phyloP scores from a whole-genome alignment of 2,113 vertebrate genomes.

The Chaenogobius annularis region DNA sequence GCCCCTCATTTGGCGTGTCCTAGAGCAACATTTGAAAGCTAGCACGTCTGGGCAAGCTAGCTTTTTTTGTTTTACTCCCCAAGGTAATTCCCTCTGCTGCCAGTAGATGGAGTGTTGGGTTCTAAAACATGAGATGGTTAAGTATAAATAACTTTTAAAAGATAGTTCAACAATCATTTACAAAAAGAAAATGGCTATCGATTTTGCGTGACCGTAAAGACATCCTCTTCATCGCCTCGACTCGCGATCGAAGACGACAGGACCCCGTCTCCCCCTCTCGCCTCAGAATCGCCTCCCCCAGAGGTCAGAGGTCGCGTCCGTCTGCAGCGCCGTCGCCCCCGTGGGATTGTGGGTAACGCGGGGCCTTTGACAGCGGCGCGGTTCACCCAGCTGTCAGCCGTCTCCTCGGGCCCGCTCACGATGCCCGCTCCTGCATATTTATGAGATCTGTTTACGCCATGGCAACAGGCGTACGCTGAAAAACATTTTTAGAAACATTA shows the following conservation, averaged over 20 bases:
- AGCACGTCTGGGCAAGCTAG: no score
- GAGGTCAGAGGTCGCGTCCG: conserved; percentile 21
- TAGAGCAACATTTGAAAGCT: no score
- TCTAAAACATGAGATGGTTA: no score
- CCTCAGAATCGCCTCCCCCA: not conserved
- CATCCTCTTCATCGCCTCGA: conserved; percentile 5
- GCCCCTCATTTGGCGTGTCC: no score
- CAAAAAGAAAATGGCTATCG: no score
- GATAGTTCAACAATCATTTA: no score
- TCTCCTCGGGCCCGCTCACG: conserved; percentile 16
- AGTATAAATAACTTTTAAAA: no score
- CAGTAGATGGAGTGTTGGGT: no score
- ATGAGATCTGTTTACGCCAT: not conserved
- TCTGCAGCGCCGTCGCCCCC: conserved; percentile 26
- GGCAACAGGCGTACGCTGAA: not conserved
- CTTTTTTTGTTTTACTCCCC: no score
- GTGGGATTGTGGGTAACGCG: conserved; percentile 5
- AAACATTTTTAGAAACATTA: not conserved
- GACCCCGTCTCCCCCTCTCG: not conserved
- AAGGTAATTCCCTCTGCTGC: no score
- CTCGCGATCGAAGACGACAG: conserved; percentile 1
- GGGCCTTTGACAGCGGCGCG: conserved; percentile 9
- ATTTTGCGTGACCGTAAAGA: not conserved
- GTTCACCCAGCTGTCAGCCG: conserved; percentile 42
- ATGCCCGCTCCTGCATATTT: not conserved